phyloP scores from a whole-genome alignment of 2,113 vertebrate species.

The Saccopteryx bilineata region DNA sequence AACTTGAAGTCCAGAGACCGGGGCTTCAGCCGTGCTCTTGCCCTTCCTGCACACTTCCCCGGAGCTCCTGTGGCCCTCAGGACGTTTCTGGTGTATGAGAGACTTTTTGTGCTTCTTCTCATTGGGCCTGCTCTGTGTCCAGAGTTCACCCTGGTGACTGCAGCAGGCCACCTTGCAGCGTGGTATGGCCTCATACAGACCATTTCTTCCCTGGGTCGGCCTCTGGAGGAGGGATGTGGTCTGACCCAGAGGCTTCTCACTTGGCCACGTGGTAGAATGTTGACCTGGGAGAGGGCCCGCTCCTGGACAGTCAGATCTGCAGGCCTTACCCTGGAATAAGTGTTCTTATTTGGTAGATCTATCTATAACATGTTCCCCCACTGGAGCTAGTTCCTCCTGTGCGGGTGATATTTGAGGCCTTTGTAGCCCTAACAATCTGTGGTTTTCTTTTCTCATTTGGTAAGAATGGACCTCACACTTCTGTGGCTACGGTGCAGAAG shows the following conservation, averaged over 20 bases:
- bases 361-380: background rate
- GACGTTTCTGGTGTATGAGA: background rate
- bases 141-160: background rate
- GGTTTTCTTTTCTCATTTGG: slow-evolving; percentile 22
- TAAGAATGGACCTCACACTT: background rate
- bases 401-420: background rate
- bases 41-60: background rate
- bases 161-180: background rate
- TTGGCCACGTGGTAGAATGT: background rate
- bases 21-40: background rate
- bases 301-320: background rate
- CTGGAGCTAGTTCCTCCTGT: background rate
- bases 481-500: background rate
- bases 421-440: background rate
- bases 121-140: background rate
- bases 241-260: background rate
- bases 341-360: background rate
- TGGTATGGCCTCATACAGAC: background rate
- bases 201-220: background rate
- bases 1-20: background rate
- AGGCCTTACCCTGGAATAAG: background rate
- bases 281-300: background rate
- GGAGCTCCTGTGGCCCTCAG: background rate
- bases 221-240: background rate
- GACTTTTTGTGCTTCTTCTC: background rate